These are phyloP conservation scores for Aphidius gifuensis DNA, from an alignment of 1,140 invertebrate genomes.

Conservation along the genomic window DNA sequence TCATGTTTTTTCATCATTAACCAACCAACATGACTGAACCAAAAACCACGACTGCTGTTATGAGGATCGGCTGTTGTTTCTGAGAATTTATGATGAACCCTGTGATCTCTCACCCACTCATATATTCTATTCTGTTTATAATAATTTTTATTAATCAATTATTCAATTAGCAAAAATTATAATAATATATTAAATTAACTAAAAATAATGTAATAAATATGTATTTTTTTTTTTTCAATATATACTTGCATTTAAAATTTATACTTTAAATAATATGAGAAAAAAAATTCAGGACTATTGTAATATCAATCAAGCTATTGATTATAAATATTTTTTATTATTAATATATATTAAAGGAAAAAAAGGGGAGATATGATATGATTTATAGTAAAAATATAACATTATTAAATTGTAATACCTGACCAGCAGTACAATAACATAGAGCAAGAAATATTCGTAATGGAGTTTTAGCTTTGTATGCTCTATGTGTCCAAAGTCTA, in stretches of 20 bases:
- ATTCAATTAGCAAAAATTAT: background rate
- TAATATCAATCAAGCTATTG: background rate
- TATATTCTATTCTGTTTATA: slow-evolving; percentile 58
- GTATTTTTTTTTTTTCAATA: background rate
- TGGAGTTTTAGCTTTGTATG: slow-evolving; percentile 77
- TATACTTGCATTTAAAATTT: no score
- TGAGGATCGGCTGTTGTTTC: slow-evolving; percentile 90
- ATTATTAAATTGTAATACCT: slow-evolving; percentile 55
- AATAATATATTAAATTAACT: background rate
- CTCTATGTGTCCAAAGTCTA: slow-evolving; percentile 78
- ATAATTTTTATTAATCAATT: slow-evolving; percentile 7
- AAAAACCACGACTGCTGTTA: slow-evolving; percentile 84
- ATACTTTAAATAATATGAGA: background rate
- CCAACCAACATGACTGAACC: slow-evolving; percentile 91
- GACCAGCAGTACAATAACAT: slow-evolving; percentile 69
- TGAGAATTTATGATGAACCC: slow-evolving; percentile 84
- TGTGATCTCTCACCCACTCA: slow-evolving; percentile 76
- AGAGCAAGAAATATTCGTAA: slow-evolving; percentile 68
- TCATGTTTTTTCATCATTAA: slow-evolving; percentile 81
- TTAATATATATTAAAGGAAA: background rate
- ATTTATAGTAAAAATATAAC: background rate
- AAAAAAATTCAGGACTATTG: slow-evolving; percentile 1
- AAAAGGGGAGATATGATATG: no score
- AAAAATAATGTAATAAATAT: background rate
- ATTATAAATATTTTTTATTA: background rate